A percentile compares a stretch with the other conserved stretches of the same genome.
These are phyloP conservation scores for Aphaenogaster ashmeadi DNA, from an alignment of 1,140 invertebrate species.

Conservation along the genomic window DNA sequence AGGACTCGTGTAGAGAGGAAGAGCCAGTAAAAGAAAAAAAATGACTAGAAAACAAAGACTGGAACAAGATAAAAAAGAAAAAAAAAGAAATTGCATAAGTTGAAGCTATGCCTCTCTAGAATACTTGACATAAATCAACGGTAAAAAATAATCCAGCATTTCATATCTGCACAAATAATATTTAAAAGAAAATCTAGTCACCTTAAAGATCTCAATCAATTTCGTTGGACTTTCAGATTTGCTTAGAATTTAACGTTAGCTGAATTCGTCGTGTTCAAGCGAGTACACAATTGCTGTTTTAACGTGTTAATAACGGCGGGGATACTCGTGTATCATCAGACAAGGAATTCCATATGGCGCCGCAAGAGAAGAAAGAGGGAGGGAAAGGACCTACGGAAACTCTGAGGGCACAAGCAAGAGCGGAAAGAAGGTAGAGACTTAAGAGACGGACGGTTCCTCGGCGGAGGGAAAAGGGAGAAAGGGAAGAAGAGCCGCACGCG, in stretches of 20 bases:
- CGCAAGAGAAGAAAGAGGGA: neutral
- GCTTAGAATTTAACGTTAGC: neutral
- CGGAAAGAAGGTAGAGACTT: neutral
- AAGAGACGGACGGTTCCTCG: slow-evolving; percentile 2
- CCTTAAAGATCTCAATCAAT: neutral
- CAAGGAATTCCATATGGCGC: neutral
- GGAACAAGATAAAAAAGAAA: slow-evolving; percentile 3
- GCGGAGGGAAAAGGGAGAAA: neutral
- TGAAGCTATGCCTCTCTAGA: neutral
- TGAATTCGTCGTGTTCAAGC: neutral
- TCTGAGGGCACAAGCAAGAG: neutral
- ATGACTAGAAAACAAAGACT: neutral
- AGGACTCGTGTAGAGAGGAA: neutral
- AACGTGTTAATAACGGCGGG: slow-evolving; percentile 13
- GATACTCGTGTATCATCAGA: slow-evolving; percentile 4
- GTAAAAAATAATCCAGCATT: neutral
- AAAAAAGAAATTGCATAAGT: neutral
- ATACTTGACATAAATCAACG: neutral
- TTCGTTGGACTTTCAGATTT: neutral
- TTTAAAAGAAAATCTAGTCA: neutral
- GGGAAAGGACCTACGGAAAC: neutral
- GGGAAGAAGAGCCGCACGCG: slow-evolving; percentile 47
- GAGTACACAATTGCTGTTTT: neutral
- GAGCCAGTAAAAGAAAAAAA: neutral
- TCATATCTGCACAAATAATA: neutral